phyloP scores from a whole-genome alignment of 2,888 invertebrate species.

The Xylota segnis region DNA sequence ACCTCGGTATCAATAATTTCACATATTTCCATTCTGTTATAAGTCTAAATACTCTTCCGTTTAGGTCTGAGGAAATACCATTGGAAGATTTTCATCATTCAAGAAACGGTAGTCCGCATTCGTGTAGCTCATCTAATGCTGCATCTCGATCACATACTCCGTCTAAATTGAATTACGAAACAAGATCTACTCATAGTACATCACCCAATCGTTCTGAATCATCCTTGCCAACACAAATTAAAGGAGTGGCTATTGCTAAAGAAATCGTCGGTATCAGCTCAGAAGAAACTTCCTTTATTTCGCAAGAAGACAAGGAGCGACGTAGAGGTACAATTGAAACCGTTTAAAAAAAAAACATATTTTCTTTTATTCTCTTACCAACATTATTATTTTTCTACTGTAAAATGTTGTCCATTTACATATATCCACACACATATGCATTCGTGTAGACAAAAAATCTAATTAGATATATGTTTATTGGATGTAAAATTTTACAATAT shows the following conservation, averaged over 20 bases:
- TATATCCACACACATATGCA: slow-evolving; percentile 1
- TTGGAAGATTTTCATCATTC: slow-evolving; percentile 90
- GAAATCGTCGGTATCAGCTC: slow-evolving; percentile 84
- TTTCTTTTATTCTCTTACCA: not conserved
- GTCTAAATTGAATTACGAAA: slow-evolving; percentile 80
- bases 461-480: not conserved
- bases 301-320: slow-evolving; percentile 85
- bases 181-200: slow-evolving; percentile 79
- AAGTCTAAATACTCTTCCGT: not conserved
- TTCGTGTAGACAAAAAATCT: not conserved
- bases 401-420: slow-evolving; percentile 13
- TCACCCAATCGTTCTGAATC: slow-evolving; percentile 78
- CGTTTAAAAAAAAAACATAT: slow-evolving; percentile 81
- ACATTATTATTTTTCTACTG: not conserved
- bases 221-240: slow-evolving; percentile 76
- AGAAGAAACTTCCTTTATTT: slow-evolving; percentile 93
- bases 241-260: slow-evolving; percentile 79
- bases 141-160: slow-evolving; percentile 85
- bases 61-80: slow-evolving; percentile 91
- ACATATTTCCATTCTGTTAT: not conserved
- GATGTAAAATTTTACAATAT: not conserved
- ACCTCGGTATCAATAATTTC: slow-evolving; percentile 85
- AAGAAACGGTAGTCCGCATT: slow-evolving; percentile 85
- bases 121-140: slow-evolving; percentile 80
- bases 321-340: slow-evolving; percentile 85